phyloP scores from a whole-genome alignment of 2,113 vertebrate species.

The Ginglymostoma cirratum region DNA sequence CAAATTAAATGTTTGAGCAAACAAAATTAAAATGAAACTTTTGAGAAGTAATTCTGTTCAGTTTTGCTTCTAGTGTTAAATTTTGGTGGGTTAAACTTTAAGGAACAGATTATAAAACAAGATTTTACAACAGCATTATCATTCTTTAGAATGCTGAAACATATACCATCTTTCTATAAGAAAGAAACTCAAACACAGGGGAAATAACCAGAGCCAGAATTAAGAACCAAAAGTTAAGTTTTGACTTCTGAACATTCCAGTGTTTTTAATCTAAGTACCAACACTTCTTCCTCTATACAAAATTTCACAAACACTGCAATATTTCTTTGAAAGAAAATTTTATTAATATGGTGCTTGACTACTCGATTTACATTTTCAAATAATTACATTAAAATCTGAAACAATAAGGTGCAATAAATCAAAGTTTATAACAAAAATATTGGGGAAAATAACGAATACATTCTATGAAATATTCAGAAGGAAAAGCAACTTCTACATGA shows the following conservation, averaged over 20 bases:
- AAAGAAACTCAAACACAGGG: neutral
- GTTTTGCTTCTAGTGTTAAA: neutral
- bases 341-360: conserved; percentile 17
- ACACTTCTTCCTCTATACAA: neutral
- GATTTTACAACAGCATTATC: neutral
- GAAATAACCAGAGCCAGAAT: neutral
- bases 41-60: neutral
- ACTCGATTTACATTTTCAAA: neutral
- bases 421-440: conserved; percentile 24
- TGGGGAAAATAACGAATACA: neutral
- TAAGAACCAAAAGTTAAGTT: neutral
- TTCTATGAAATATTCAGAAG: neutral
- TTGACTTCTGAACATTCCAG: neutral
- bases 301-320: neutral
- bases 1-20: neutral
- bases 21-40: neutral
- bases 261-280: neutral
- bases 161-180: neutral
- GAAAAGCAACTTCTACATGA: neutral
- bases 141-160: neutral
- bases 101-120: neutral
- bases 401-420: conserved; percentile 33
- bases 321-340: conserved; percentile 9
- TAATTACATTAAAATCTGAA: conserved; percentile 13
- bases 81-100: neutral